Conservation (phyloP, 2,888 invertebrate genomes). For the Osmoderma eremita region DNA sequence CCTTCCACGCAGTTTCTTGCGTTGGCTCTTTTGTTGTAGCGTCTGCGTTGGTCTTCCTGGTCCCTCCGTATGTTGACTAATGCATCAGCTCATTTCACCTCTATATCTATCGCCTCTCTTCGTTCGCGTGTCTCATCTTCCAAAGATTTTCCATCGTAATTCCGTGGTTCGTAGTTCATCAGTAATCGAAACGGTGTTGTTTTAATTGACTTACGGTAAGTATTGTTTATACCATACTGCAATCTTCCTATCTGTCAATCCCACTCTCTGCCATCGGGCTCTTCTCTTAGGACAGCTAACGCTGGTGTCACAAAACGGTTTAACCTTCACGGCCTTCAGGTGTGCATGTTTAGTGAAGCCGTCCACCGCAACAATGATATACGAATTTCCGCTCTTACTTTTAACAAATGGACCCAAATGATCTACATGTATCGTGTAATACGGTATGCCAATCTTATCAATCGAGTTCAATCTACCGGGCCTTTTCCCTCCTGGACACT, state of each 20-base stretch:
- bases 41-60: neutral
- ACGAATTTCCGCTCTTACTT: slow-evolving; percentile 6
- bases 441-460: slow-evolving; percentile 45
- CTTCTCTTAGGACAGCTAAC: too few relatives aligned
- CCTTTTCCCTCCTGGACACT: slow-evolving; percentile 26
- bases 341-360: slow-evolving; percentile 14
- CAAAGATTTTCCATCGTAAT: neutral
- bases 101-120: neutral
- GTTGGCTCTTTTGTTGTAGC: neutral
- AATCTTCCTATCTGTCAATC: neutral
- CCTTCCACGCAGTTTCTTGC: neutral
- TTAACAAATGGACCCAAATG: slow-evolving; percentile 24
- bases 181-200: neutral
- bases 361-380: slow-evolving; percentile 3
- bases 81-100: too few relatives aligned
- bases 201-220: neutral
- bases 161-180: neutral
- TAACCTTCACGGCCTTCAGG: slow-evolving; percentile 14
- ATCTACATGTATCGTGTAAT: slow-evolving; percentile 11
- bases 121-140: neutral
- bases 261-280: too few relatives aligned
- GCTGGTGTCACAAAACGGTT: too few relatives aligned
- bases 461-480: slow-evolving; percentile 48
- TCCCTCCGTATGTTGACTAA: neutral
- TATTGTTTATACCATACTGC: neutral